These are phyloP conservation scores for Furcula furcula DNA, from an alignment of 2,888 invertebrate species.

Conservation along the genomic window DNA sequence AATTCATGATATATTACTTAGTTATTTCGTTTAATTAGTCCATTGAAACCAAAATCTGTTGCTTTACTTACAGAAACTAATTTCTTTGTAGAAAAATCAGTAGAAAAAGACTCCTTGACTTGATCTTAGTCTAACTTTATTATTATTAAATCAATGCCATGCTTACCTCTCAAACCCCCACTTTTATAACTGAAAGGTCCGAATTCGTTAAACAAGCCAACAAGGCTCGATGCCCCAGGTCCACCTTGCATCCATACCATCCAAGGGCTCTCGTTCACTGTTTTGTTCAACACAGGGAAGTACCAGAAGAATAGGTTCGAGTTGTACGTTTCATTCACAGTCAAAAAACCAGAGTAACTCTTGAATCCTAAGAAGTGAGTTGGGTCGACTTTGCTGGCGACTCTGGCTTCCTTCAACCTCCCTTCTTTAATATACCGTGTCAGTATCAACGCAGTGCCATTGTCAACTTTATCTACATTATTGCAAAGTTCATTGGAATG, in stretches of 20 bases:
- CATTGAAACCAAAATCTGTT: too few relatives aligned
- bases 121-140: too few relatives aligned
- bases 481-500: slow-evolving; percentile 18
- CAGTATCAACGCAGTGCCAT: slow-evolving; percentile 56
- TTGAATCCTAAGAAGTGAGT: slow-evolving; percentile 57
- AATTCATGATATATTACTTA: too few relatives aligned
- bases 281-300: slow-evolving; percentile 82
- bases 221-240: slow-evolving; percentile 87
- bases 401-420: slow-evolving; percentile 56
- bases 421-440: slow-evolving; percentile 62
- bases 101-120: too few relatives aligned
- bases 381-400: slow-evolving; percentile 48
- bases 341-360: slow-evolving; percentile 81
- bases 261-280: slow-evolving; percentile 81
- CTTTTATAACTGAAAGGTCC: slow-evolving; percentile 53
- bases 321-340: slow-evolving; percentile 86
- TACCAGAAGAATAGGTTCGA: slow-evolving; percentile 94
- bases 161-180: slow-evolving; percentile 42
- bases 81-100: too few relatives aligned
- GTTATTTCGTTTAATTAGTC: too few relatives aligned
- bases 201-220: slow-evolving; percentile 68
- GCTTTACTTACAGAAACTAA: too few relatives aligned
- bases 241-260: slow-evolving; percentile 96
- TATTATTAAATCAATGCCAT: not conserved
- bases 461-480: slow-evolving; percentile 30